phyloP scores from a whole-genome alignment of 2,113 vertebrate species.

The Xenus cinereus region DNA sequence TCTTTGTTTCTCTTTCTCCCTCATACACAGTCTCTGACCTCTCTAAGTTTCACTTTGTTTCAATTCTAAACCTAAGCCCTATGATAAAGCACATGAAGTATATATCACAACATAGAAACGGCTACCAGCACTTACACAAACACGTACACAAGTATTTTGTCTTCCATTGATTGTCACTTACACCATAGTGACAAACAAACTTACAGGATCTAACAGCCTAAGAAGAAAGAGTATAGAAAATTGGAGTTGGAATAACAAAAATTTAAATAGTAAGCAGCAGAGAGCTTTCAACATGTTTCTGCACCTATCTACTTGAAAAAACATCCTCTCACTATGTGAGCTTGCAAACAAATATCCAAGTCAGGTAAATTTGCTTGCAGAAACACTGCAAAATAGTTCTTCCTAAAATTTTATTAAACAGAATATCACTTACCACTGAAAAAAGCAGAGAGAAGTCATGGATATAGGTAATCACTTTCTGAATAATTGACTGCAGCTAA shows the following conservation, averaged over 20 bases:
- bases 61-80: background rate
- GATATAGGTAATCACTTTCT: slow-evolving; percentile 89
- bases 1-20: background rate
- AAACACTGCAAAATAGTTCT: background rate
- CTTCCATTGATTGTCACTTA: background rate
- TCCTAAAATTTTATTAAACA: background rate
- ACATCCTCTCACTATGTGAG: background rate
- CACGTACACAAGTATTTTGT: background rate
- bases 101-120: background rate
- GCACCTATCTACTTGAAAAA: background rate
- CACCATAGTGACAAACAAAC: background rate
- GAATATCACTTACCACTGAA: slow-evolving; percentile 86
- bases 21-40: background rate
- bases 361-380: background rate
- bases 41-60: background rate
- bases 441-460: slow-evolving; percentile 95
- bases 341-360: background rate
- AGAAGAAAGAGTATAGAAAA: background rate
- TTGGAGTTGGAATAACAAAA: background rate
- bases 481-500: slow-evolving; percentile 93
- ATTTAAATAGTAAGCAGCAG: background rate
- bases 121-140: background rate
- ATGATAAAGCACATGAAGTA: background rate
- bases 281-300: background rate
- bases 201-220: background rate